Percentiles rank a stretch among this genome's conserved stretches.
phyloP scores from a whole-genome alignment of 2,113 vertebrate species.

The Megaleporinus macrocephalus region DNA sequence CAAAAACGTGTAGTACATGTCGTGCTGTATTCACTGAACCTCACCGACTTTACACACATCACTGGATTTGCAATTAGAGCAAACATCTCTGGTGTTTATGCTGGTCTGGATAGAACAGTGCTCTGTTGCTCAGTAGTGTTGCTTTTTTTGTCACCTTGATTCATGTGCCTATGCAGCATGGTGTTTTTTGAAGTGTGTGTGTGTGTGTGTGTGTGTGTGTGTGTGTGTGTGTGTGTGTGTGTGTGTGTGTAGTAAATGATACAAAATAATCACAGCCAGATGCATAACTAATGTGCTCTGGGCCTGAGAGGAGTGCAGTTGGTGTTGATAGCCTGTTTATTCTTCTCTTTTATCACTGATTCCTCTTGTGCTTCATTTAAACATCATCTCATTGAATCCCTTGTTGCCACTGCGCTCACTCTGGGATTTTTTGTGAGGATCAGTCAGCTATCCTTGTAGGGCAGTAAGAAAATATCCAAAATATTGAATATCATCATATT shows the following conservation, averaged over 20 bases:
- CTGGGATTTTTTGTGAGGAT: neutral
- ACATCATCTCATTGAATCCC: neutral
- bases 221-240: conserved; percentile 27
- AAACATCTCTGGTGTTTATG: neutral
- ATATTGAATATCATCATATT: too few relatives aligned
- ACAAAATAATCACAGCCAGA: conserved; percentile 19
- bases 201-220: conserved; percentile 4
- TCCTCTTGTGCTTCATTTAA: neutral
- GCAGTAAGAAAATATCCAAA: too few relatives aligned
- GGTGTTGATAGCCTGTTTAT: conserved; percentile 24
- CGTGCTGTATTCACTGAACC: neutral
- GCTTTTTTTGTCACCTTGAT: conserved; percentile 5
- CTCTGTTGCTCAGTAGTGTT: neutral
- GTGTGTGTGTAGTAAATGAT: conserved; percentile 24
- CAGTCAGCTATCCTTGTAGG: neutral
- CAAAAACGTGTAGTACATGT: neutral
- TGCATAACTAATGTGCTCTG: conserved; percentile 21
- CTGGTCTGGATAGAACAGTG: neutral
- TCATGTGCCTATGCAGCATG: conserved; percentile 25
- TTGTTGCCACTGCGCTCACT: neutral
- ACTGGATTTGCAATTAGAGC: neutral
- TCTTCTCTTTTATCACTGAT: neutral
- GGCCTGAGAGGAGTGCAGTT: neutral
- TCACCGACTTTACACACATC: too few relatives aligned
- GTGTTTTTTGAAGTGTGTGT: conserved; percentile 3